Conservation (phyloP, 2,888 invertebrate species). For the Timandra comae region DNA sequence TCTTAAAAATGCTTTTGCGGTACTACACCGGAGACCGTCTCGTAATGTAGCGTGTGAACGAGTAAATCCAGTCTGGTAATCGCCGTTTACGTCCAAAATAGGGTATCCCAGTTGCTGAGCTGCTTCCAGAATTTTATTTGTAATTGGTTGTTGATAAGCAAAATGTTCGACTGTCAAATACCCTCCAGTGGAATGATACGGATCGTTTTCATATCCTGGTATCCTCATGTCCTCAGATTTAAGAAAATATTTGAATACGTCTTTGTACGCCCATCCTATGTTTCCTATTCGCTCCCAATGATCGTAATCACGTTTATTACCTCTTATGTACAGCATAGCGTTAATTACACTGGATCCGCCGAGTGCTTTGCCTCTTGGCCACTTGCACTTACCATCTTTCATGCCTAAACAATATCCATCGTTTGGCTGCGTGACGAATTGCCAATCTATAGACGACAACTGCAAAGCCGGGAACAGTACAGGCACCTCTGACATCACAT, state of each 20-base stretch:
- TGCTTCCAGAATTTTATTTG: slow-evolving; percentile 81
- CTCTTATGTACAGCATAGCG: slow-evolving; percentile 92
- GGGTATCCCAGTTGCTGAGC: slow-evolving; percentile 83
- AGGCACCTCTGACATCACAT: slow-evolving; percentile 83
- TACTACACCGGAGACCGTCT: slow-evolving; percentile 88
- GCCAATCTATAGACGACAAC: slow-evolving; percentile 86
- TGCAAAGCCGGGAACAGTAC: slow-evolving; percentile 83
- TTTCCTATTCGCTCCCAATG: slow-evolving; percentile 87
- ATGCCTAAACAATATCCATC: slow-evolving; percentile 81
- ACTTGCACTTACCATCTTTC: slow-evolving; percentile 79
- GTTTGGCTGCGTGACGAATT: slow-evolving; percentile 85
- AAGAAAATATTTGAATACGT: slow-evolving; percentile 85
- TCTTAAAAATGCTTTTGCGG: slow-evolving; percentile 88
- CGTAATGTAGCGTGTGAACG: slow-evolving; percentile 86
- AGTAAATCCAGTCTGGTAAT: slow-evolving; percentile 86
- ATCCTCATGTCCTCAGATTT: slow-evolving; percentile 88
- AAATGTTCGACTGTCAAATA: slow-evolving; percentile 85
- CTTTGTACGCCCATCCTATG: slow-evolving; percentile 86
- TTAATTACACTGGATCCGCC: slow-evolving; percentile 90
- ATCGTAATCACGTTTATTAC: slow-evolving; percentile 90
- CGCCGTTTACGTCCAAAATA: slow-evolving; percentile 85
- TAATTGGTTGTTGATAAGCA: slow-evolving; percentile 82
- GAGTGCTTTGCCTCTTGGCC: slow-evolving; percentile 88
- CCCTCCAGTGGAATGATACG: slow-evolving; percentile 83
- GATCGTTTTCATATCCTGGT: slow-evolving; percentile 71